These are phyloP conservation scores for Stenurella melanura DNA, from an alignment of 2,888 invertebrate genomes.

Conservation along the genomic window DNA sequence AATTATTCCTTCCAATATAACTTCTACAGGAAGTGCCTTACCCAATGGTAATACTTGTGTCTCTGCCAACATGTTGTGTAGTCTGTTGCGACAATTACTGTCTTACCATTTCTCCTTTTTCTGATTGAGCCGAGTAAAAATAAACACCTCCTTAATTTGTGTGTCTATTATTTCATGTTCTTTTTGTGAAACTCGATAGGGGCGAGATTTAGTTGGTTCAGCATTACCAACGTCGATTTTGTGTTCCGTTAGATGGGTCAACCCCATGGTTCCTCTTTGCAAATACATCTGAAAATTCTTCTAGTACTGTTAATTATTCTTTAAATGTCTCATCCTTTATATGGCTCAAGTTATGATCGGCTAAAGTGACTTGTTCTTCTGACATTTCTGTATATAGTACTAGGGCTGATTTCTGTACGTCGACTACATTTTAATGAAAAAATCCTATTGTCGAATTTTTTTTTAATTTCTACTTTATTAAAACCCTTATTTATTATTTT, in stretches of 20 bases:
- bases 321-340: slow-evolving; percentile 17
- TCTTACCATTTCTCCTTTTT: slow-evolving; percentile 50
- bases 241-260: slow-evolving; percentile 49
- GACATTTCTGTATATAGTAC: too few relatives aligned
- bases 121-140: slow-evolving; percentile 53
- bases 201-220: slow-evolving; percentile 47
- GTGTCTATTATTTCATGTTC: too few relatives aligned
- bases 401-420: not conserved
- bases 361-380: too few relatives aligned
- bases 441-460: slow-evolving; percentile 2
- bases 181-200: too few relatives aligned
- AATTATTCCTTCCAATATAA: too few relatives aligned
- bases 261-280: slow-evolving; percentile 48
- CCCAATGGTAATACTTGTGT: slow-evolving; percentile 50
- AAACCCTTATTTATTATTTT: not conserved
- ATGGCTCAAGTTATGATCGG: slow-evolving; percentile 25
- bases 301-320: not conserved
- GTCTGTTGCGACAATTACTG: slow-evolving; percentile 57
- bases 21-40: slow-evolving; percentile 48
- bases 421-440: not conserved
- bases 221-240: slow-evolving; percentile 49
- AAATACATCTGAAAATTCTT: slow-evolving; percentile 42
- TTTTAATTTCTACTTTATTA: slow-evolving; percentile 9
- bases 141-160: too few relatives aligned
- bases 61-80: slow-evolving; percentile 58